Conservation (phyloP, 2,113 vertebrate species). For the Brachyhypopomus occidentalis region DNA sequence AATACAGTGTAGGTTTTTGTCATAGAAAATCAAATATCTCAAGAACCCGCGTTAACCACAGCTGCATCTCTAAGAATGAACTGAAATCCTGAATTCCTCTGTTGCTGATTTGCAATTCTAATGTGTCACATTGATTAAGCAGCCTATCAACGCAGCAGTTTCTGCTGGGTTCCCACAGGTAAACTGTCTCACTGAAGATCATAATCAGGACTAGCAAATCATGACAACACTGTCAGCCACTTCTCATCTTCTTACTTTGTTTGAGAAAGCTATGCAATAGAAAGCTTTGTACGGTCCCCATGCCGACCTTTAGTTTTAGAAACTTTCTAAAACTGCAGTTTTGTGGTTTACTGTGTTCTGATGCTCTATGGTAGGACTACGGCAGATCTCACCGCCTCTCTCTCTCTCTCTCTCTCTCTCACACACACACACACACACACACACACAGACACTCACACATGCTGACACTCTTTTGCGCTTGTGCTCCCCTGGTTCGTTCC, state of each 20-base stretch:
- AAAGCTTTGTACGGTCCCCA: background rate
- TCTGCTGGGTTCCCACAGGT: slow-evolving; percentile 28
- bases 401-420: background rate
- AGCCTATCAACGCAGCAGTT: slow-evolving; percentile 21
- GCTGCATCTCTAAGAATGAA: background rate
- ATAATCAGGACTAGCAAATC: background rate
- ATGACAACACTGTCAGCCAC: slow-evolving; percentile 15
- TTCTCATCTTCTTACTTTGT: slow-evolving; percentile 3
- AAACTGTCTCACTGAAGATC: background rate
- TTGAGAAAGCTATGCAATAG: background rate
- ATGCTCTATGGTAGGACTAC: background rate
- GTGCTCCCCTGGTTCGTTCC: slow-evolving; percentile 19
- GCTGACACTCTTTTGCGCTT: background rate
- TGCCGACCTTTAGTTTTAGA: background rate
- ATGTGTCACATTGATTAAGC: slow-evolving; percentile 39
- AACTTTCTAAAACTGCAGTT: background rate
- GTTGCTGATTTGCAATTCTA: slow-evolving; percentile 31
- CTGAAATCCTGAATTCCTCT: background rate
- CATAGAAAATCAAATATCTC: background rate
- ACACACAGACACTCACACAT: background rate
- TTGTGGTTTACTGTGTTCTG: background rate
- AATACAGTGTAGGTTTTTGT: background rate
- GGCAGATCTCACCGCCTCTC: background rate
- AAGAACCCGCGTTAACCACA: background rate
- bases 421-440: background rate